A percentile compares a stretch with the other conserved stretches of the same genome.
These are phyloP conservation scores for Eolophus roseicapilla DNA, from an alignment of 2,113 vertebrate genomes.

Conservation along the genomic window DNA sequence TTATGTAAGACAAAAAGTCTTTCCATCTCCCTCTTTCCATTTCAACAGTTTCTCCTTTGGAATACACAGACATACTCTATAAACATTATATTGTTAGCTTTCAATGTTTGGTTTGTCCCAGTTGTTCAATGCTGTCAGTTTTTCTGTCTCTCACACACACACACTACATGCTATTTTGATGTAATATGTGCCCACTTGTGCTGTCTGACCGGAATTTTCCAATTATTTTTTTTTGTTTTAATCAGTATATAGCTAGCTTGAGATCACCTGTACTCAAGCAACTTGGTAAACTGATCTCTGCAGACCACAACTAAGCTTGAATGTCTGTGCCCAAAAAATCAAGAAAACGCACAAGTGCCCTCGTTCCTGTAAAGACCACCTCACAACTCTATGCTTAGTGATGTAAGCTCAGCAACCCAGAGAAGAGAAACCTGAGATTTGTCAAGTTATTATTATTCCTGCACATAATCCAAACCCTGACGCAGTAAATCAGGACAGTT, in stretches of 20 bases:
- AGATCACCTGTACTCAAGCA: conserved; percentile 19
- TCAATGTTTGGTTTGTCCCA: not conserved
- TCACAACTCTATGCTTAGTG: not conserved
- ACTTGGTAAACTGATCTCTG: conserved; percentile 32
- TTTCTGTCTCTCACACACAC: not conserved
- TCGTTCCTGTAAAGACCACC: not conserved
- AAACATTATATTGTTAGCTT: not conserved
- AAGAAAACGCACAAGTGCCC: not conserved
- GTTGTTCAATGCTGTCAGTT: not conserved
- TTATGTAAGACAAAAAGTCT: not conserved
- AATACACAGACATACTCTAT: not conserved
- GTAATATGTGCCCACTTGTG: conserved; percentile 25
- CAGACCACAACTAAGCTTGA: conserved; percentile 12
- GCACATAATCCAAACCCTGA: not conserved
- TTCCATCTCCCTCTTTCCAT: not conserved
- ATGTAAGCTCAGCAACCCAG: not conserved
- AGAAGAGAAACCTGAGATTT: not conserved
- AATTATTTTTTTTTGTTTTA: conserved; percentile 34
- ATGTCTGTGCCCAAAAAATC: not conserved
- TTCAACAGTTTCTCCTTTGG: not conserved
- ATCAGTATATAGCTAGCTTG: conserved; percentile 43
- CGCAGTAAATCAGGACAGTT: not conserved
- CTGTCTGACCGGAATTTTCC: conserved; percentile 60
- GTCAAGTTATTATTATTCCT: not conserved
- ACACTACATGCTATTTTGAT: not conserved